Percentiles rank a stretch among this genome's conserved stretches.
These are phyloP conservation scores for Potamarius usumacintae DNA, from an alignment of 2,113 vertebrate genomes.

Conservation along the genomic window DNA sequence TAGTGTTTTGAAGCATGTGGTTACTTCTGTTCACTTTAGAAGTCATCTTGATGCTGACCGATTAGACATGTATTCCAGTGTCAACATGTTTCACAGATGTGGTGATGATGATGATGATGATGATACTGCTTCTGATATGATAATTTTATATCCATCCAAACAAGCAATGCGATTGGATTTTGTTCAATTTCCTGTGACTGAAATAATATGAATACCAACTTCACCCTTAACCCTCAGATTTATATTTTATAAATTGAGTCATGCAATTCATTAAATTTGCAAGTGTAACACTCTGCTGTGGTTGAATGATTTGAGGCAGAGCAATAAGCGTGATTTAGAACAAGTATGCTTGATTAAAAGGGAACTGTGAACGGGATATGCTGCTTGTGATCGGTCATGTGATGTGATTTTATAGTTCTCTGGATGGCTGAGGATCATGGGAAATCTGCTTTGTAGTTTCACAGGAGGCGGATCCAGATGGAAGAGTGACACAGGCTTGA, in stretches of 20 bases:
- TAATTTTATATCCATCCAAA: neutral
- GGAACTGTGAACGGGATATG: neutral
- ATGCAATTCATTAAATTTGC: neutral
- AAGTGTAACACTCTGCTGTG: neutral
- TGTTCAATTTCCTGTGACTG: neutral
- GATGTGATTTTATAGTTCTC: neutral
- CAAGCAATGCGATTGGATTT: neutral
- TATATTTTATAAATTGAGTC: neutral
- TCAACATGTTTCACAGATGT: neutral
- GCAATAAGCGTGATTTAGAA: too few relatives aligned
- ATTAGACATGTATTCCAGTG: neutral
- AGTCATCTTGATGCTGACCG: neutral
- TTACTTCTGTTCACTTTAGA: neutral
- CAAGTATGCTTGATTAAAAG: neutral
- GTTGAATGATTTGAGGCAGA: neutral
- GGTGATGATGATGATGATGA: neutral
- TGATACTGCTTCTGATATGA: neutral
- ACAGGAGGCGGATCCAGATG: neutral
- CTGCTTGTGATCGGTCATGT: neutral
- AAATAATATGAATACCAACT: neutral
- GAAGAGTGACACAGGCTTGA: too few relatives aligned
- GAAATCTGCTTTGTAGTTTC: neutral
- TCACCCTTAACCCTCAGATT: neutral
- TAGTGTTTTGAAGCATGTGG: neutral
- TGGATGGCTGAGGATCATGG: neutral